These are phyloP conservation scores for Notarius quadriscutis DNA, from an alignment of 2,113 vertebrate genomes.

Conservation along the genomic window DNA sequence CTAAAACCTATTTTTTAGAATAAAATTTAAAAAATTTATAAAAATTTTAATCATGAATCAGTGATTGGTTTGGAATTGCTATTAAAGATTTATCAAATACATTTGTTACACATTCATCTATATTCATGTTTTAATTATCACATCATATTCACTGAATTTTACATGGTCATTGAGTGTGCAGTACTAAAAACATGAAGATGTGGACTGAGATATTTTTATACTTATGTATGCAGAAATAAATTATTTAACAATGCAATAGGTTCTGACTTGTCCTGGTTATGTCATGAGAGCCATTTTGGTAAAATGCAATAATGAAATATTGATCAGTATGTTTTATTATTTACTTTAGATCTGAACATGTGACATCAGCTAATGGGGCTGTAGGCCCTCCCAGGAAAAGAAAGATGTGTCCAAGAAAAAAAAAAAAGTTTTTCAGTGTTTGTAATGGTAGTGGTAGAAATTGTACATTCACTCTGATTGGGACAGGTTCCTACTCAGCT, in stretches of 20 bases:
- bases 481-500: not conserved
- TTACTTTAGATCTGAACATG: not conserved
- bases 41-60: not conserved
- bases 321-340: conserved; percentile 1
- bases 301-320: conserved; percentile 17
- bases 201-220: conserved; percentile 8
- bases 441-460: not conserved
- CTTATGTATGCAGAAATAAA: conserved; percentile 26
- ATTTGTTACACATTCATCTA: not conserved
- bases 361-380: not conserved
- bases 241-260: conserved; percentile 8
- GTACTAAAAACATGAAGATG: not conserved
- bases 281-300: not conserved
- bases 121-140: not conserved
- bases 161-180: not conserved
- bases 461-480: not conserved
- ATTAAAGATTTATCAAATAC: not conserved
- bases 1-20: no score
- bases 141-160: not conserved
- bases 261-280: conserved; percentile 22
- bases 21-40: no score
- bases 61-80: not conserved
- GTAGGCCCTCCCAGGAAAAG: not conserved
- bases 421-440: not conserved
- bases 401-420: not conserved